Conservation (phyloP, 2,797 vertebrate genomes). For the Coilia nasus region DNA sequence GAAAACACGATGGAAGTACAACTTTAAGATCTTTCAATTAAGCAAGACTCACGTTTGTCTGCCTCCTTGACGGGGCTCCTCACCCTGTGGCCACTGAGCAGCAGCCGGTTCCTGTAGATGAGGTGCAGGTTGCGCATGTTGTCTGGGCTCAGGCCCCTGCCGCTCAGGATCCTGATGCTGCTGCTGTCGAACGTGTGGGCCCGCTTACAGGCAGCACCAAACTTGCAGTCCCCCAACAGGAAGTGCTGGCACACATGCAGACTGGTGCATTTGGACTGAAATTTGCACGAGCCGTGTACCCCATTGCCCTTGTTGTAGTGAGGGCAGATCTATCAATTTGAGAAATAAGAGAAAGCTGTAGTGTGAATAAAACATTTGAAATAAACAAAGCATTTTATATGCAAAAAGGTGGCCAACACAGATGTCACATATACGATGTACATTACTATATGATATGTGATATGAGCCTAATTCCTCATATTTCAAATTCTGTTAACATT, state of each 20-base stretch:
- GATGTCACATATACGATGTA: too few relatives aligned
- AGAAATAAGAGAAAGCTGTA: background rate
- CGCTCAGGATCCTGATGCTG: conserved; percentile 61
- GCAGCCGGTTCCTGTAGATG: conserved; percentile 71
- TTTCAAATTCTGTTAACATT: background rate
- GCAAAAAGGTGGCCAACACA: too few relatives aligned
- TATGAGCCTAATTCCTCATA: too few relatives aligned
- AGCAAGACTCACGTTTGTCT: background rate
- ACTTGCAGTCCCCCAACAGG: conserved; percentile 78
- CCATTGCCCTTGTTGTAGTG: conserved; percentile 82
- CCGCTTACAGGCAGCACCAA: conserved; percentile 71
- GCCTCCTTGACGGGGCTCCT: background rate
- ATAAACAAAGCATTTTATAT: background rate
- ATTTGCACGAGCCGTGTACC: conserved; percentile 71
- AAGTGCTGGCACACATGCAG: conserved; percentile 87
- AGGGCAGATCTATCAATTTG: conserved; percentile 73
- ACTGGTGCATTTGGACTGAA: conserved; percentile 72
- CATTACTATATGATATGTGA: too few relatives aligned
- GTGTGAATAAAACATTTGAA: background rate
- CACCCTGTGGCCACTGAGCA: conserved; percentile 53
- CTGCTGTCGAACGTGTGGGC: conserved; percentile 70
- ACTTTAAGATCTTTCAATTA: background rate
- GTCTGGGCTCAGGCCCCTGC: conserved; percentile 65
- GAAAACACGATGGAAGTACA: too few relatives aligned
- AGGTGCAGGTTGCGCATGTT: conserved; percentile 61